phyloP scores from a whole-genome alignment of 2,888 invertebrate species.

The Dyspetes luteomarginatus region DNA sequence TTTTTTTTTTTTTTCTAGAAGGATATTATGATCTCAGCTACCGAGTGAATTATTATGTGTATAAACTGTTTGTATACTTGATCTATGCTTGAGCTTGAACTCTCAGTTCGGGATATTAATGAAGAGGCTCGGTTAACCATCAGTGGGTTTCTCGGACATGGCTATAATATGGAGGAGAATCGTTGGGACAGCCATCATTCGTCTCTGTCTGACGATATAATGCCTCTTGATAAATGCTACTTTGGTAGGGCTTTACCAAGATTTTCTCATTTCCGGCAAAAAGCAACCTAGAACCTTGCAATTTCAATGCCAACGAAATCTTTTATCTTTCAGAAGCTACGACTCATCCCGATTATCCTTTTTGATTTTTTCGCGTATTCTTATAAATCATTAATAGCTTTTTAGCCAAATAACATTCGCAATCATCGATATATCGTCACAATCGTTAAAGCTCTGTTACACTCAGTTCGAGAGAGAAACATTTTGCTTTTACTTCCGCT shows the following conservation, averaged over 20 bases:
- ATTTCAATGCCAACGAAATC: not conserved
- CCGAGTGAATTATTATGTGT: too few species aligned
- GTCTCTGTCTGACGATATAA: constrained; percentile 66
- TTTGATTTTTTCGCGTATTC: not conserved
- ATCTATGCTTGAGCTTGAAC: constrained; percentile 62
- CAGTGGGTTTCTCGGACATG: not conserved
- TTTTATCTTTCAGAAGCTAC: not conserved
- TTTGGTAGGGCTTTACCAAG: constrained; percentile 11
- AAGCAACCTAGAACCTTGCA: not conserved
- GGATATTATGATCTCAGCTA: too few species aligned
- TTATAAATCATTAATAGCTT: not conserved
- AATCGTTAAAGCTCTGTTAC: not conserved
- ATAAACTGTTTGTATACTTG: too few species aligned
- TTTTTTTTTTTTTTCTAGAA: too few species aligned
- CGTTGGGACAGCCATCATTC: constrained; percentile 27
- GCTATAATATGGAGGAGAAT: not conserved
- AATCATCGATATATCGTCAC: not conserved
- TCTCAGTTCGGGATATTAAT: constrained; percentile 62
- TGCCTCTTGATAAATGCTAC: constrained; percentile 64
- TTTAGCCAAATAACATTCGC: not conserved
- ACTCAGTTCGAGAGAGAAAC: not conserved
- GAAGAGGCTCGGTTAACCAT: constrained; percentile 48
- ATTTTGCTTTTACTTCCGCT: not conserved
- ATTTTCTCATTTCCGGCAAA: not conserved
- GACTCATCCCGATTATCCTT: not conserved